These are phyloP conservation scores for Myocastor coypus DNA, from an alignment of 2,113 vertebrate genomes.

Conservation along the genomic window DNA sequence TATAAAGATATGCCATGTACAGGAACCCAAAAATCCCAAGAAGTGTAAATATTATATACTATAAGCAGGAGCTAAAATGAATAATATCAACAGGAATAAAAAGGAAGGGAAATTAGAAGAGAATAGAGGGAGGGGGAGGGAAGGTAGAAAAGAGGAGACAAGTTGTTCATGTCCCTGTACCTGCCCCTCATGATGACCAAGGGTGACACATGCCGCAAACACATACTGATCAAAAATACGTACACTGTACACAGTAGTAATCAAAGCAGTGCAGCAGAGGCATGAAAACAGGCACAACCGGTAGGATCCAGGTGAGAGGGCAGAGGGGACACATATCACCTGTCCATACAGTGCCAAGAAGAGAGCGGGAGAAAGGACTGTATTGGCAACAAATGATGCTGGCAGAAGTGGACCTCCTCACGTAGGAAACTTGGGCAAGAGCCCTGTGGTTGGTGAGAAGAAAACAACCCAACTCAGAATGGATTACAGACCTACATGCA, in stretches of 20 bases:
- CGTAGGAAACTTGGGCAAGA: not conserved
- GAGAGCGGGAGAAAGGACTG: not conserved
- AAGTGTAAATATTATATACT: not conserved
- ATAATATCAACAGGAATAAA: not conserved
- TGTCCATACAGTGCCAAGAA: not conserved
- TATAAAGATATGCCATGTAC: not conserved
- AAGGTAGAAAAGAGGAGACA: not conserved
- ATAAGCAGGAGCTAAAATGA: not conserved
- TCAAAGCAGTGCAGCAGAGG: not conserved
- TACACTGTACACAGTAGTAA: not conserved
- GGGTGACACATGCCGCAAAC: not conserved
- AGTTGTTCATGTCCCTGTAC: not conserved
- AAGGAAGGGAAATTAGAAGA: not conserved
- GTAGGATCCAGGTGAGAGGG: not conserved
- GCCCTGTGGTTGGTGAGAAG: not conserved
- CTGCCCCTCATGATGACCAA: not conserved
- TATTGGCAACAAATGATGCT: not conserved
- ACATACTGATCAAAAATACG: not conserved
- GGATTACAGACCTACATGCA: not conserved
- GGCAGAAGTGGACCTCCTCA: not conserved
- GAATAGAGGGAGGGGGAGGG: not conserved
- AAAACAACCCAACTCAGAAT: not conserved
- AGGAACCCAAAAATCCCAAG: not conserved
- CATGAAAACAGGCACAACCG: not conserved
- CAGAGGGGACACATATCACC: not conserved